Percentiles rank a stretch among this genome's conserved stretches.
These are phyloP conservation scores for Trichosurus vulpecula DNA, from an alignment of 2,797 vertebrate species.

Conservation along the genomic window DNA sequence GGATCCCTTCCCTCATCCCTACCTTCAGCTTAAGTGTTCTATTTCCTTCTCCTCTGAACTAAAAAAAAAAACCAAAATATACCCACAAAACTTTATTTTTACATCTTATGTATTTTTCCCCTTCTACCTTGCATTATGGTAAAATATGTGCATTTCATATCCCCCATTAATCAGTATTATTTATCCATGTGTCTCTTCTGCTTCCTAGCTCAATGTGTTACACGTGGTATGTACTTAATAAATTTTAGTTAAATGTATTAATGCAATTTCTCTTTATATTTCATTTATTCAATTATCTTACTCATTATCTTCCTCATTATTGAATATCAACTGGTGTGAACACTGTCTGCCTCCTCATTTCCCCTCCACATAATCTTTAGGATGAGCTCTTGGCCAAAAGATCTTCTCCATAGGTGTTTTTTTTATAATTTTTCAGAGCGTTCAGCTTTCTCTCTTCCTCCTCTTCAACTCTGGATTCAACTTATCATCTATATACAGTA, in stretches of 20 bases:
- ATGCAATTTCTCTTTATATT: background rate
- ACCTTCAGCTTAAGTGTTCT: background rate
- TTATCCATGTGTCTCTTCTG: background rate
- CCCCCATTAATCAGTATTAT: background rate
- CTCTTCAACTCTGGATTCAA: background rate
- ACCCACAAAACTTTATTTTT: background rate
- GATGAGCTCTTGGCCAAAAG: conserved; percentile 19
- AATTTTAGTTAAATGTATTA: background rate
- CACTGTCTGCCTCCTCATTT: background rate
- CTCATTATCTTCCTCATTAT: background rate
- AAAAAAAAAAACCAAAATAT: too few species aligned
- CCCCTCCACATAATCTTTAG: conserved; percentile 25
- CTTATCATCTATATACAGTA: background rate
- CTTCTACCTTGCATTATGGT: background rate
- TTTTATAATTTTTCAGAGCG: background rate
- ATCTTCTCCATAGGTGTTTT: background rate
- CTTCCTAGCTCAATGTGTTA: background rate
- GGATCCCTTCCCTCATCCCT: too few species aligned
- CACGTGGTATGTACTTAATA: background rate
- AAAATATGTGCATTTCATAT: background rate
- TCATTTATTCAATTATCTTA: background rate
- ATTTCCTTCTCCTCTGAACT: background rate
- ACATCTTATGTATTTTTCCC: background rate
- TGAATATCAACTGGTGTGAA: background rate
- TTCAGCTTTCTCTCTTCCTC: background rate